Conservation (phyloP, 2,888 invertebrate genomes). For the Brachypalpus laphriformis region DNA sequence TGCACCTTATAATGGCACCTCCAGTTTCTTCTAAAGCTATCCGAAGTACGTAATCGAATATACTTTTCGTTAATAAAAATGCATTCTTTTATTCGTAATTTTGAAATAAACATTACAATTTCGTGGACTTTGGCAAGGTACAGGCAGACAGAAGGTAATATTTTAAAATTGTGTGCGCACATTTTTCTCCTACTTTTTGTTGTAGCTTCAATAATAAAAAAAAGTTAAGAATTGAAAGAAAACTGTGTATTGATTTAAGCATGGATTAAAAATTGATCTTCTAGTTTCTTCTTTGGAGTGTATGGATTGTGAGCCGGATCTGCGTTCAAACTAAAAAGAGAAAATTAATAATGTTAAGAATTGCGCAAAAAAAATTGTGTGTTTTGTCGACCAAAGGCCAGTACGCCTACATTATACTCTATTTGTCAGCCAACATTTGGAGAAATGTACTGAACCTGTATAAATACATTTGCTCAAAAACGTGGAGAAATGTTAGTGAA, state of each 20-base stretch:
- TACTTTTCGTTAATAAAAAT: neutral
- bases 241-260: constrained; percentile 74
- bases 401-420: no score
- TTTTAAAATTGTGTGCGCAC: neutral
- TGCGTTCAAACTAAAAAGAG: constrained; percentile 87
- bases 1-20: no score
- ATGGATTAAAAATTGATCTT: constrained; percentile 81
- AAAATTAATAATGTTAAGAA: no score
- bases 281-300: constrained; percentile 88
- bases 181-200: neutral
- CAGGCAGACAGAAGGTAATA: neutral
- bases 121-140: neutral
- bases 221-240: neutral
- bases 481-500: no score
- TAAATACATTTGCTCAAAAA: no score
- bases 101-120: neutral
- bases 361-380: no score
- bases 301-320: constrained; percentile 92
- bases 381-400: no score
- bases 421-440: no score
- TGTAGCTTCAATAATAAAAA: neutral
- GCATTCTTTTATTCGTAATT: neutral
- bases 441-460: no score
- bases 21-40: no score
- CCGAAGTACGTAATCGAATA: no score